Conservation (phyloP, 2,113 vertebrate genomes). For the Ctenodactylus gundi region DNA sequence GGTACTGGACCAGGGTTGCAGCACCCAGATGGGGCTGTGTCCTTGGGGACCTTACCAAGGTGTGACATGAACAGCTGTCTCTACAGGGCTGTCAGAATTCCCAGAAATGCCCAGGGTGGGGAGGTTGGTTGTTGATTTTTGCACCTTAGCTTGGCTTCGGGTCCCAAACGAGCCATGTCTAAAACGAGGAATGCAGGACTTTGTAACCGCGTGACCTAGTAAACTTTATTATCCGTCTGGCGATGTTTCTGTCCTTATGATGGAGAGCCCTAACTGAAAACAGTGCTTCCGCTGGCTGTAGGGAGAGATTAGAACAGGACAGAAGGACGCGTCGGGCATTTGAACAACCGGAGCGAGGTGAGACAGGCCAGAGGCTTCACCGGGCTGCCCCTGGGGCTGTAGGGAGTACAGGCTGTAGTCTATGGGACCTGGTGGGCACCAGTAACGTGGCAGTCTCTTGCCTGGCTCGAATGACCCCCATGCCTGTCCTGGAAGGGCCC, state of each 20-base stretch:
- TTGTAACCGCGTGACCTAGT: not conserved
- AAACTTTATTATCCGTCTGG: constrained; percentile 27
- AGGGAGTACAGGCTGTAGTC: not conserved
- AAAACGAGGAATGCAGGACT: not conserved
- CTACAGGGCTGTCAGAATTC: rapidly evolving
- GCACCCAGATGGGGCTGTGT: not conserved
- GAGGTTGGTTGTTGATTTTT: not conserved
- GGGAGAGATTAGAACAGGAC: not conserved
- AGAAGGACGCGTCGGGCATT: not conserved
- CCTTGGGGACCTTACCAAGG: not conserved
- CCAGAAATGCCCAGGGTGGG: not conserved
- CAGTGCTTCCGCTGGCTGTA: not conserved
- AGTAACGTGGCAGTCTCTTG: not conserved
- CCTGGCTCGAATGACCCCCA: not conserved
- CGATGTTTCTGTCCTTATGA: not conserved
- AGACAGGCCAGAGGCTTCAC: not conserved
- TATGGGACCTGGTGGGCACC: not conserved
- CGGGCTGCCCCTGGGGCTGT: not conserved
- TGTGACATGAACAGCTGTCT: not conserved
- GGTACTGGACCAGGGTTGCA: rapidly evolving
- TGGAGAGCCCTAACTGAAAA: not conserved
- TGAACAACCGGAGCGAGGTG: not conserved
- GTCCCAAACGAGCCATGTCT: not conserved
- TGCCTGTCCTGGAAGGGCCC: not conserved
- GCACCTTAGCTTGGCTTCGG: too few species aligned